Evolutionary conservation across 2,888 invertebrate species (phyloP).

Genomic region (Hermaeophaga mercurialis): DNA sequence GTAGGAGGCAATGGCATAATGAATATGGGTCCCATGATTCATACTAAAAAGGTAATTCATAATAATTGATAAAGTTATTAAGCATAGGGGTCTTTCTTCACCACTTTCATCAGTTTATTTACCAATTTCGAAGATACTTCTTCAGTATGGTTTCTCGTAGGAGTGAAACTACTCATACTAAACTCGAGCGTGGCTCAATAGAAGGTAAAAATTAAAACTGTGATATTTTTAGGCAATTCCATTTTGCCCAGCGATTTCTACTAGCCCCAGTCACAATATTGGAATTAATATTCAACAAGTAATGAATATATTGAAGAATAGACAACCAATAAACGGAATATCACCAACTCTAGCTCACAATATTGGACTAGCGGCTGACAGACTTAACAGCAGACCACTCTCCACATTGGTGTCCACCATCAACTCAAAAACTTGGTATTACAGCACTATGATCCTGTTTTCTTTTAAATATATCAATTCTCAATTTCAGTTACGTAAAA

Average conservation of each 20-base stretch:
- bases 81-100: too few relatives aligned
- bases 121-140: too few relatives aligned
- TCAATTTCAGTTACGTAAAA: slow-evolving; percentile 28
- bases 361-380: slow-evolving; percentile 55
- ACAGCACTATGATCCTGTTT: neutral
- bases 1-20: slow-evolving; percentile 3
- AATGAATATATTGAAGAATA: slow-evolving; percentile 53
- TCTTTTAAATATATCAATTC: neutral
- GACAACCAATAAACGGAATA: slow-evolving; percentile 49
- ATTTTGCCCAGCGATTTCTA: slow-evolving; percentile 66
- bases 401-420: slow-evolving; percentile 51
- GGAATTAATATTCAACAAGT: slow-evolving; percentile 70
- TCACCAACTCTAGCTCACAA: slow-evolving; percentile 57
- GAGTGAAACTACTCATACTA: too few relatives aligned
- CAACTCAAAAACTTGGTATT: slow-evolving; percentile 49
- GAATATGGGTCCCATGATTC: neutral
- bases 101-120: too few relatives aligned
- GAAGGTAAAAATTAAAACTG: neutral
- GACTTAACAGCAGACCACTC: slow-evolving; percentile 48
- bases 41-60: slow-evolving; percentile 19
- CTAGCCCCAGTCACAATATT: slow-evolving; percentile 67
- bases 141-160: too few relatives aligned
- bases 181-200: too few relatives aligned
- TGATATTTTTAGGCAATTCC: slow-evolving; percentile 67
- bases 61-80: too few relatives aligned